A percentile compares a stretch with the other conserved stretches of the same genome.
These are phyloP conservation scores for Hipposideros armiger DNA, from an alignment of 2,113 vertebrate genomes.

Conservation along the genomic window DNA sequence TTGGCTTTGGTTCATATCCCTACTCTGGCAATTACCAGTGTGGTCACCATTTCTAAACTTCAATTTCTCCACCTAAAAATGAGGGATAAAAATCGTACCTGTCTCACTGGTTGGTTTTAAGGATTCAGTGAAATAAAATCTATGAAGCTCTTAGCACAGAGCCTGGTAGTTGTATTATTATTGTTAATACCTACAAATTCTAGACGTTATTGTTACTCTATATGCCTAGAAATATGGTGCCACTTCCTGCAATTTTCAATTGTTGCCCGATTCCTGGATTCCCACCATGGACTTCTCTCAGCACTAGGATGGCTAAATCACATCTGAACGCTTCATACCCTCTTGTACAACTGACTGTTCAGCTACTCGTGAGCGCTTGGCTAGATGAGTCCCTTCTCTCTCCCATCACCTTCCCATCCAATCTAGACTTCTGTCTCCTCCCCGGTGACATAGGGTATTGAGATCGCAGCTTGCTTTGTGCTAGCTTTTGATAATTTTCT, in stretches of 20 bases:
- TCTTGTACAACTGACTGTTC: neutral
- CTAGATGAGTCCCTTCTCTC: neutral
- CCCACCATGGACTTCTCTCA: neutral
- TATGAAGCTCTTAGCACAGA: neutral
- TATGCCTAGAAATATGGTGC: neutral
- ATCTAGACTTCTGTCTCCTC: neutral
- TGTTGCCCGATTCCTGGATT: neutral
- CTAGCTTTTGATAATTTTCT: conserved; percentile 20
- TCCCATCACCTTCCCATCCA: neutral
- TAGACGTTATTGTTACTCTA: neutral
- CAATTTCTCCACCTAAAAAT: neutral
- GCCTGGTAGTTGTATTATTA: neutral
- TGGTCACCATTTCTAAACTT: neutral
- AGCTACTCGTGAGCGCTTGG: neutral
- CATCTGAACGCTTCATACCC: neutral
- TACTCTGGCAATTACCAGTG: neutral
- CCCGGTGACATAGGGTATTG: neutral
- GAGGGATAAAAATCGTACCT: neutral
- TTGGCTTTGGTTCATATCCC: neutral
- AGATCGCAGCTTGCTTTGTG: neutral
- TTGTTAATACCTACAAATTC: neutral
- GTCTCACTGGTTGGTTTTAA: neutral
- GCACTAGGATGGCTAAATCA: neutral
- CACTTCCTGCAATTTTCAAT: neutral
- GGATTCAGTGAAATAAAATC: neutral